Evolutionary conservation across 1,140 invertebrate species (phyloP).

Genomic region (Amyelois transitella): DNA sequence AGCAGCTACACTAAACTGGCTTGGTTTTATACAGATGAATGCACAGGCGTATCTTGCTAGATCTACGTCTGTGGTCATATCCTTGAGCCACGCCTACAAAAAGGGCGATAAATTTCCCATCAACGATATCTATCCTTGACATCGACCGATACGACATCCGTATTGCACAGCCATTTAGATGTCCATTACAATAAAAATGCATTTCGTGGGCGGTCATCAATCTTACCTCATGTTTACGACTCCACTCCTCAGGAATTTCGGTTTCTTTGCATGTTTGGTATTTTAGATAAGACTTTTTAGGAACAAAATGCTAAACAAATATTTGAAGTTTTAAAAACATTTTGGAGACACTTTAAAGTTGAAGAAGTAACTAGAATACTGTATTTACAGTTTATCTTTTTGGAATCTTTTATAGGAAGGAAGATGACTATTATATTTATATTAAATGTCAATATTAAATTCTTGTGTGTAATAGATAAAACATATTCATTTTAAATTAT

Average conservation of each 20-base stretch:
- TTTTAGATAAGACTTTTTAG: not conserved
- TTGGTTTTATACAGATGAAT: no score
- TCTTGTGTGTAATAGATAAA: no score
- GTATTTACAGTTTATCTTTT: no score
- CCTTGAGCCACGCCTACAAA: constrained; percentile 41
- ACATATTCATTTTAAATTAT: not conserved
- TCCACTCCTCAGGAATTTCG: not conserved
- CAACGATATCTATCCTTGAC: constrained; percentile 55
- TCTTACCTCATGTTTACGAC: constrained; percentile 8
- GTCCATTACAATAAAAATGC: constrained; percentile 52
- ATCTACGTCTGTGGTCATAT: no score
- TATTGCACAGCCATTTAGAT: constrained; percentile 62
- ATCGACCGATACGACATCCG: constrained; percentile 49
- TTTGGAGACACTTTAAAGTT: no score
- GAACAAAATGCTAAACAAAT: not conserved
- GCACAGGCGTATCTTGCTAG: no score
- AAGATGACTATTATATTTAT: no score
- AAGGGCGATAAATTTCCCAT: constrained; percentile 60
- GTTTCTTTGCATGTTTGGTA: not conserved
- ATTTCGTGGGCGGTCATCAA: constrained; percentile 41
- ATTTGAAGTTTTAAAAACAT: no score
- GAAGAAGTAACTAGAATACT: no score
- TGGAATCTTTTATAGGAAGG: not conserved
- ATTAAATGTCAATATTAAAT: no score
- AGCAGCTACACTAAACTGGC: no score